Percentiles rank a stretch among this genome's conserved stretches.
Conservation (phyloP, 2,888 invertebrate genomes). For the Oasisia sp. region DNA sequence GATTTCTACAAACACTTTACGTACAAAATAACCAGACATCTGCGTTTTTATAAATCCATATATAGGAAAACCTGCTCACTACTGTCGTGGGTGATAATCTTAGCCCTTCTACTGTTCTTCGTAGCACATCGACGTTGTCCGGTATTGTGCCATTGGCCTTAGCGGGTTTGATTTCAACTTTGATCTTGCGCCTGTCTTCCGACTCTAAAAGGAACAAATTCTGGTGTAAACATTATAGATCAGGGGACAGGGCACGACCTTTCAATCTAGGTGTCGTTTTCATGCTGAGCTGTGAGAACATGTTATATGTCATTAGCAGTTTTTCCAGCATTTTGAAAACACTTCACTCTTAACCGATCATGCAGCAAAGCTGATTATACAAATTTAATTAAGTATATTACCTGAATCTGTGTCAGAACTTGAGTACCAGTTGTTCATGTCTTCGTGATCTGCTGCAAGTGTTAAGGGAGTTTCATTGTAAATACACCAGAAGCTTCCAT, state of each 20-base stretch:
- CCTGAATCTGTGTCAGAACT: slow-evolving; percentile 89
- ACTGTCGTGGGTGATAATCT: slow-evolving; percentile 69
- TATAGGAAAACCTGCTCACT: not conserved
- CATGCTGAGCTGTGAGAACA: no score
- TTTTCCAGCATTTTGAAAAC: not conserved
- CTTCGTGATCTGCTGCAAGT: slow-evolving; percentile 65
- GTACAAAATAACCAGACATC: not conserved
- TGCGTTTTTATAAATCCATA: not conserved
- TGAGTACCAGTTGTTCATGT: slow-evolving; percentile 88
- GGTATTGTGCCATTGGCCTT: slow-evolving; percentile 84
- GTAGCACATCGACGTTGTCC: slow-evolving; percentile 93
- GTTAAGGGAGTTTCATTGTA: not conserved
- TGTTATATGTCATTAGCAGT: not conserved
- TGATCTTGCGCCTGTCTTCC: slow-evolving; percentile 85
- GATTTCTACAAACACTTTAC: not conserved
- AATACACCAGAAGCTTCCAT: not conserved
- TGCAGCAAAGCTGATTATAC: not conserved
- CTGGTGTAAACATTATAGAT: not conserved
- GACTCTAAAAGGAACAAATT: slow-evolving; percentile 35
- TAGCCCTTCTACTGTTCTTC: slow-evolving; percentile 91
- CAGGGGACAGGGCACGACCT: no score
- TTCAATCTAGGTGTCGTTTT: no score
- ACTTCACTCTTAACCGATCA: not conserved
- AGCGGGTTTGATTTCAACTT: slow-evolving; percentile 93
- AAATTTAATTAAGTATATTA: slow-evolving; percentile 52